Conservation (phyloP, 2,888 invertebrate genomes). For the Gonocerus acuteangulatus region DNA sequence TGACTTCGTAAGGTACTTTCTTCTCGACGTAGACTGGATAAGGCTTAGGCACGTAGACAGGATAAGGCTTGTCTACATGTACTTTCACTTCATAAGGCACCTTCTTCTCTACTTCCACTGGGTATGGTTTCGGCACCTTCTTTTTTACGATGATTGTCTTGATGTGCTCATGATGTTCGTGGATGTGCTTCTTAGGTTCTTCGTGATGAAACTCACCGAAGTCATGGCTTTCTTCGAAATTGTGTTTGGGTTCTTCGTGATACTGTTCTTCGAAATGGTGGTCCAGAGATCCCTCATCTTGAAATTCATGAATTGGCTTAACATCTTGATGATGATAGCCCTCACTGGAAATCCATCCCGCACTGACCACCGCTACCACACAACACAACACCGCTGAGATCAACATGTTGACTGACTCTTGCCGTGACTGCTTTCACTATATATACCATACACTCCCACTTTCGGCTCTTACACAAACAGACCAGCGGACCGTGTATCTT, state of each 20-base stretch:
- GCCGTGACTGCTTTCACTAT: neutral
- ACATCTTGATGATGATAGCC: neutral
- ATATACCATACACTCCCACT: neutral
- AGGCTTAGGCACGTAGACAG: conserved; percentile 55
- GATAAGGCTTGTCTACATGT: conserved; percentile 38
- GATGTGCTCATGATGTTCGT: conserved; percentile 48
- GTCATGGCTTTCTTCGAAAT: neutral
- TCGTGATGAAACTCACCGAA: neutral
- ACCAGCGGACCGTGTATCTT: neutral
- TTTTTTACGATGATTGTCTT: conserved; percentile 68
- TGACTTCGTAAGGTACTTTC: conserved; percentile 55
- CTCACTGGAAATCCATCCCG: neutral
- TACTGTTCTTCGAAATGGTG: neutral
- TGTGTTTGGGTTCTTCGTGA: neutral
- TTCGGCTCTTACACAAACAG: neutral
- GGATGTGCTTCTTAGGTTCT: conserved; percentile 28
- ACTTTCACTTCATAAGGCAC: conserved; percentile 31
- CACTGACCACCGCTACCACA: neutral
- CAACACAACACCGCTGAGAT: neutral
- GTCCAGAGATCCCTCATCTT: neutral
- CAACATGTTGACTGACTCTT: neutral
- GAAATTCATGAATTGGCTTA: neutral
- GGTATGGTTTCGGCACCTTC: conserved; percentile 44
- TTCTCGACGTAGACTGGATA: conserved; percentile 68
- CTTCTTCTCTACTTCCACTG: conserved; percentile 46